Conservation (phyloP, 2,797 vertebrate genomes). For the Scomberomorus guttatus region DNA sequence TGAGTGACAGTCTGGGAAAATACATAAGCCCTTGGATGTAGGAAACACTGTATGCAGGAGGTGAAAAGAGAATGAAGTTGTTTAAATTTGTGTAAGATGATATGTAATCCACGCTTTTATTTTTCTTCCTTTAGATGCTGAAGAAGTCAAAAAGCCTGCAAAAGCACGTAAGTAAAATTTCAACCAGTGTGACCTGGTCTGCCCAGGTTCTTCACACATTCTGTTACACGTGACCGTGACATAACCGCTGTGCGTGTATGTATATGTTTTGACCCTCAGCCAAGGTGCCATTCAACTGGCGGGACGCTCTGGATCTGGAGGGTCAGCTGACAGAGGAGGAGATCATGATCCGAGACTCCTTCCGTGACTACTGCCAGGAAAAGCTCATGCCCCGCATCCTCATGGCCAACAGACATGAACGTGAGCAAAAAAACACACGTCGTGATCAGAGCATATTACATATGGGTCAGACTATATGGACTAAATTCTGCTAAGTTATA, state of each 20-base stretch:
- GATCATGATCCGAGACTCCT: conserved; percentile 91
- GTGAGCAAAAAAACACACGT: conserved; percentile 68
- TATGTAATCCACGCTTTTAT: not conserved
- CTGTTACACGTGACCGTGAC: conserved; percentile 36
- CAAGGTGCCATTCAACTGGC: conserved; percentile 88
- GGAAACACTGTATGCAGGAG: not conserved
- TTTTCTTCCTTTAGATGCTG: conserved; percentile 62
- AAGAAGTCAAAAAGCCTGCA: conserved; percentile 61
- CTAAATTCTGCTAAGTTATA: not conserved
- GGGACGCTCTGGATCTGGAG: conserved; percentile 88
- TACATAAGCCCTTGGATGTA: not conserved
- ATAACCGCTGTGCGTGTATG: conserved; percentile 35
- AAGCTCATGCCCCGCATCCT: conserved; percentile 92
- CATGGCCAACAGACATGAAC: conserved; percentile 92
- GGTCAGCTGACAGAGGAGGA: conserved; percentile 91
- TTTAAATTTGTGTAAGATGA: not conserved
- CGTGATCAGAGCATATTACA: not conserved
- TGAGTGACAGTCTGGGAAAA: not conserved
- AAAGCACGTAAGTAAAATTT: conserved; percentile 64
- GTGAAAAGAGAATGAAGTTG: not conserved
- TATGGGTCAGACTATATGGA: not conserved
- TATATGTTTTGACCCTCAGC: conserved; percentile 71
- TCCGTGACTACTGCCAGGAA: conserved; percentile 91
- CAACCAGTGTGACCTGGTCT: not conserved
- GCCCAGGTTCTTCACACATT: not conserved